Evolutionary conservation across 2,888 invertebrate genomes (phyloP), one percentile per base, ranked within the genome.

Genomic region (Eristalis tenax): DNA sequence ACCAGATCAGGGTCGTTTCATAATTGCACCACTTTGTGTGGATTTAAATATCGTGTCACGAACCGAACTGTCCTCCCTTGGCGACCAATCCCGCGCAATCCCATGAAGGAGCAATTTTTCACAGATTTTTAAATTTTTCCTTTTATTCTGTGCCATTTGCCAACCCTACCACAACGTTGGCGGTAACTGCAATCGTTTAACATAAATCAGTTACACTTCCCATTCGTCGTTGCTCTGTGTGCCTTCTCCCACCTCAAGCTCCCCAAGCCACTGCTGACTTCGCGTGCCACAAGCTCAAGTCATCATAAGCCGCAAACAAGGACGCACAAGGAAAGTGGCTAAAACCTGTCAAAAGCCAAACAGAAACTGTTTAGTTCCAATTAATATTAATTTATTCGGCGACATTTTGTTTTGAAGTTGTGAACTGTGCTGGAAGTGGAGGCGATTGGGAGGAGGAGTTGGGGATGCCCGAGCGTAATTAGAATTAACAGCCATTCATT

Each of bases 341-440:
- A 50, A 85, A 85, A 59, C 18, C 68, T 59, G 32, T 80, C 80
- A 77, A 69, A 81, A 81, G 43, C 73, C 81, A 68, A 85, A 77
- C 81, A 64, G 73, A 50, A 85, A 77, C 85, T 81, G 85, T 81
- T 85, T 85, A 81, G 68, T 81, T 85, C 73, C 77, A 85, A 81
- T 85, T 85, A 77, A 77, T 77, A 81, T 77, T 85, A 81, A 85
- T 85, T 81, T 85, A 81, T 81, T 57, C 74, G 57, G 18, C 50
- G 77, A 69, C 81, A 81, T 77, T 61, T 56, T 64, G 63, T 57
- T 77, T 81, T 73, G 71, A 64, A 85, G 77, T 85, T 85, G 73
- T 69, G 64, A 65, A 65, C 50, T 18, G n/a, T 18, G 18, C 50
- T 18, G 18, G 1, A 1, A 2, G 43, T 18, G 43, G 18, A 15